These are phyloP conservation scores for Calyptomena viridis DNA, from an alignment of 2,113 vertebrate genomes.

Conservation along the genomic window DNA sequence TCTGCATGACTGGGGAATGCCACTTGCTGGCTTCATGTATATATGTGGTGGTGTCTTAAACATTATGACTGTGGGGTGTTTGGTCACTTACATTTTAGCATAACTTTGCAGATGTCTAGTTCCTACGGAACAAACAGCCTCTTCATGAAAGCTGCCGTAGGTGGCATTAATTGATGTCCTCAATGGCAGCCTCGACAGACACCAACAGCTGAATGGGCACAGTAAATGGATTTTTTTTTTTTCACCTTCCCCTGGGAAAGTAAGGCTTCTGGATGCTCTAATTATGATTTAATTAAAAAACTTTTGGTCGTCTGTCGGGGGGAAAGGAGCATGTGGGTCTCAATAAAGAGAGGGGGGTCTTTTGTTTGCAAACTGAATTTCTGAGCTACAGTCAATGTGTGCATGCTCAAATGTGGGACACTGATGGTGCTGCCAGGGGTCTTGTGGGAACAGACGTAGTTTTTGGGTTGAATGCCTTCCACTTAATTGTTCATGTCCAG, in stretches of 20 bases:
- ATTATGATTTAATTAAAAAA: slow-evolving; percentile 42
- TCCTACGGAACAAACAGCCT: not conserved
- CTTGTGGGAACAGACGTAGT: not conserved
- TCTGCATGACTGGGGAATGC: not conserved
- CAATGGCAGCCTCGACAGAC: not conserved
- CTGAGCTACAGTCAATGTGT: not conserved
- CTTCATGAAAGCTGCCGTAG: not conserved
- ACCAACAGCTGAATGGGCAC: not conserved
- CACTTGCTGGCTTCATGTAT: not conserved
- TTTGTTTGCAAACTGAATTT: slow-evolving; percentile 32
- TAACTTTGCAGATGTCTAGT: not conserved
- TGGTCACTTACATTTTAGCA: not conserved
- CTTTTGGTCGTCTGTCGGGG: not conserved
- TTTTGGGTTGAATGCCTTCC: not conserved
- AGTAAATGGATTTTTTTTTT: not conserved
- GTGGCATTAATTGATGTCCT: slow-evolving; percentile 1
- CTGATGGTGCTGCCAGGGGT: not conserved
- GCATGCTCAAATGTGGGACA: not conserved
- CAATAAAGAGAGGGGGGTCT: not conserved
- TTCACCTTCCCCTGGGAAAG: not conserved
- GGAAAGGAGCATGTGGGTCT: not conserved
- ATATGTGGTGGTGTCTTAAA: not conserved
- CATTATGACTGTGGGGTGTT: not conserved
- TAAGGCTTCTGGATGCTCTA: slow-evolving; percentile 21
- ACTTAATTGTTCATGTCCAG: not conserved